Conservation (phyloP, 1,140 invertebrate genomes). For the Capitella teleta region DNA sequence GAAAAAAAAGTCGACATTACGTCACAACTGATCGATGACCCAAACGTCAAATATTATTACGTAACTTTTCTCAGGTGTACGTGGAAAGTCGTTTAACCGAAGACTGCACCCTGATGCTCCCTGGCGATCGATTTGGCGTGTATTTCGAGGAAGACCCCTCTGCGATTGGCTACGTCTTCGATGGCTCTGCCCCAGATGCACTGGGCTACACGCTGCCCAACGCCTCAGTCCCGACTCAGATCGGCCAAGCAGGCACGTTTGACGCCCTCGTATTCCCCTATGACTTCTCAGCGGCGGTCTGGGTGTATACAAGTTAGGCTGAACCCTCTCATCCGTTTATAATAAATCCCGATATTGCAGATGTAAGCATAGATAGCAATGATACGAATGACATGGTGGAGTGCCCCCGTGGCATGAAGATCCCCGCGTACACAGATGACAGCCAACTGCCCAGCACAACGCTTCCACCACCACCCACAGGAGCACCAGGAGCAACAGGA, state of each 20-base stretch:
- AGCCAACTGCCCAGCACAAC: background rate
- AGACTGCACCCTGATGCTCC: constrained; percentile 4
- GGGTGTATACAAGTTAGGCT: no score
- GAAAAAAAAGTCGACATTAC: no score
- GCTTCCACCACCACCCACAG: constrained; percentile 1
- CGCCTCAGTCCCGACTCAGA: background rate
- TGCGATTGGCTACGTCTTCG: constrained; percentile 9
- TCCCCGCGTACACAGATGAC: background rate
- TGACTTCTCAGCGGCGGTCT: no score
- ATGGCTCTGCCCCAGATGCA: background rate
- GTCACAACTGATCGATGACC: no score
- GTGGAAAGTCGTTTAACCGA: constrained; percentile 5
- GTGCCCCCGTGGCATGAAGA: constrained; percentile 3
- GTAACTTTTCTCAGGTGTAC: constrained; percentile 7
- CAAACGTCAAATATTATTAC: no score
- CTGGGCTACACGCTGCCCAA: background rate
- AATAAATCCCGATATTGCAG: no score
- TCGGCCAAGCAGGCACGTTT: no score
- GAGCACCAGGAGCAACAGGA: constrained; percentile 1
- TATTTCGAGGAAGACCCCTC: constrained; percentile 5
- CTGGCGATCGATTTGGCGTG: constrained; percentile 5
- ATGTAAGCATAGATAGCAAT: background rate
- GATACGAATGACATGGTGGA: background rate
- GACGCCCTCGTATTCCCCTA: no score
- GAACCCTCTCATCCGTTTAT: no score